Evolutionary conservation across 2,797 vertebrate species (phyloP).

Genomic region (Chanos chanos): DNA sequence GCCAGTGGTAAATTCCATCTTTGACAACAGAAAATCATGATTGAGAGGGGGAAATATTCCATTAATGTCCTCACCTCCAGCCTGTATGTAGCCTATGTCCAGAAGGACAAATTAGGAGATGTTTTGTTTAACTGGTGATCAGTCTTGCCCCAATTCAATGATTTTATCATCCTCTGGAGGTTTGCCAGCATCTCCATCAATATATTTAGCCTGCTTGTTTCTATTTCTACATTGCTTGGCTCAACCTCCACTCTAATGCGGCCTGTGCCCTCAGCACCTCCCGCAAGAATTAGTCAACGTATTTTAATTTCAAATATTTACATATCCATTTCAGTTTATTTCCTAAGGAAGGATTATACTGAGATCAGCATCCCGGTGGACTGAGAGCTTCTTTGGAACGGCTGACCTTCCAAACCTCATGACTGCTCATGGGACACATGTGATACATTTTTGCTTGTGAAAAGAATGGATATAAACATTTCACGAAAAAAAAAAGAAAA

Average conservation of each 20-base stretch:
- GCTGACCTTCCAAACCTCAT: no score
- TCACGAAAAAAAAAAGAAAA: no score
- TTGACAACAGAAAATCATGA: neutral
- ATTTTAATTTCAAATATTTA: no score
- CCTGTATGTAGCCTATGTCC: neutral
- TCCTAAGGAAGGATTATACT: no score
- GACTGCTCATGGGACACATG: no score
- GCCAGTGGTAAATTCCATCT: no score
- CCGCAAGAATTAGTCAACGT: no score
- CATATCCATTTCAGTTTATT: no score
- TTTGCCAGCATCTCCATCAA: neutral
- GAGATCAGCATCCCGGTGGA: no score
- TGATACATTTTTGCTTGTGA: no score
- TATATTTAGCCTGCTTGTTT: neutral
- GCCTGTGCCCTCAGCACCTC: neutral
- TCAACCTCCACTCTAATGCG: neutral
- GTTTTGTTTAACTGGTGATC: slow-evolving; percentile 14
- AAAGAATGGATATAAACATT: no score
- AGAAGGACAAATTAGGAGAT: neutral
- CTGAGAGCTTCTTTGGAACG: no score
- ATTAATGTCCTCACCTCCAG: neutral
- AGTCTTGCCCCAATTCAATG: neutral
- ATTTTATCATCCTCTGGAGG: neutral
- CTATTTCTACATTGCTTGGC: neutral
- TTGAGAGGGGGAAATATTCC: neutral